Conservation (phyloP, 1,140 invertebrate genomes). For the Coenobita brevimanus region DNA sequence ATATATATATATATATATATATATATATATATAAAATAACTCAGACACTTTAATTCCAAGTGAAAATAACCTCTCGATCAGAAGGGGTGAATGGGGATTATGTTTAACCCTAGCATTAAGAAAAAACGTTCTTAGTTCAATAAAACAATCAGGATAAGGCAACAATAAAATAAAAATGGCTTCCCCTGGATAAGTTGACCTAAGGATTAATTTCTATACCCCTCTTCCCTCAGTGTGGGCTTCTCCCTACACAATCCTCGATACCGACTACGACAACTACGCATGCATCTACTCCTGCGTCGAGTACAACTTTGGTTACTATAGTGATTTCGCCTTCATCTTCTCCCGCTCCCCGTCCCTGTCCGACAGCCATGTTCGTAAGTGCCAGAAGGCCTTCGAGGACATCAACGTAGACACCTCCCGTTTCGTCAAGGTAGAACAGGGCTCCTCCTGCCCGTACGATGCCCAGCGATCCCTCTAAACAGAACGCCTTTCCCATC, state of each 20-base stretch:
- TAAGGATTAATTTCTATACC: neutral
- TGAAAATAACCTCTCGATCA: too few species aligned
- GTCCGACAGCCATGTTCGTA: neutral
- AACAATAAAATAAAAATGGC: too few species aligned
- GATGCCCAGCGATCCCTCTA: constrained; percentile 3
- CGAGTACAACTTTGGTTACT: constrained; percentile 15
- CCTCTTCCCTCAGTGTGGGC: neutral
- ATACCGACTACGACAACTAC: constrained; percentile 27
- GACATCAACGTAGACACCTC: constrained; percentile 8
- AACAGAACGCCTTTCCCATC: too few species aligned
- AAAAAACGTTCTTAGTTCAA: too few species aligned
- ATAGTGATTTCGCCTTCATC: constrained; percentile 20
- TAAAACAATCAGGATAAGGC: too few species aligned
- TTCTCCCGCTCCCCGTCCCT: neutral
- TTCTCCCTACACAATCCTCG: neutral
- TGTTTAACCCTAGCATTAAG: too few species aligned
- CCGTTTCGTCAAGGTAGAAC: neutral
- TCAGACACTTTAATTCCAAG: too few species aligned
- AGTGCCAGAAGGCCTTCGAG: constrained; percentile 7
- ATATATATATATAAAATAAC: too few species aligned
- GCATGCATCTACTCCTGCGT: constrained; percentile 21
- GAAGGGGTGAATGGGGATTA: too few species aligned
- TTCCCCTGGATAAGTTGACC: too few species aligned
- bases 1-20: too few species aligned
- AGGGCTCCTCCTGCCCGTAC: neutral